phyloP scores from a whole-genome alignment of 53 echinoderm and acorn worm species.

The Astropecten irregularis region DNA sequence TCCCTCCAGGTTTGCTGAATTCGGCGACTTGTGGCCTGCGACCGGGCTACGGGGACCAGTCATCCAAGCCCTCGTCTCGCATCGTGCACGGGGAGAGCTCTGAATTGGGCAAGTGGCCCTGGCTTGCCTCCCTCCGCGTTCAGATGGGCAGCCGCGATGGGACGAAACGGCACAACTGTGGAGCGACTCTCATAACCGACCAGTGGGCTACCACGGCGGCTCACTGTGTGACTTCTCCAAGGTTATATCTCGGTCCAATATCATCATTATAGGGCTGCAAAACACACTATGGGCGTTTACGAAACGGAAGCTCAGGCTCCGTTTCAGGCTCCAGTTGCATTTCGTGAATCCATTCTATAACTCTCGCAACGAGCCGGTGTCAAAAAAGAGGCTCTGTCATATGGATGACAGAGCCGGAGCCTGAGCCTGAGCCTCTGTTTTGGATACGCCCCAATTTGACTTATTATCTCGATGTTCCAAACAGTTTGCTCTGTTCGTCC shows the following conservation, averaged over 20 bases:
- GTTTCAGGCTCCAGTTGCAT: no score
- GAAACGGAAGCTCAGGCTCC: no score
- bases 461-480: no score
- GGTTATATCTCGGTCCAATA: background rate
- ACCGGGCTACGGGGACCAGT: background rate
- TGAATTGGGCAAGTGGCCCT: slow-evolving; percentile 61
- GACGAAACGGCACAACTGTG: slow-evolving; percentile 21
- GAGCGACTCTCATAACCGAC: slow-evolving; percentile 52
- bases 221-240: slow-evolving; percentile 55
- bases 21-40: background rate
- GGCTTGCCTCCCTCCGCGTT: slow-evolving; percentile 59
- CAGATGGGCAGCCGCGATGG: background rate
- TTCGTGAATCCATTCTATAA: no score
- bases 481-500: no score
- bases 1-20: background rate
- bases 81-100: slow-evolving; percentile 15
- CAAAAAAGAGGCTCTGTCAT: no score
- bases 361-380: no score
- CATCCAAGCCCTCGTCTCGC: background rate
- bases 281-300: no score
- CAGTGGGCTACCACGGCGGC: slow-evolving; percentile 70
- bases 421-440: no score
- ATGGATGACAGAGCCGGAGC: no score
- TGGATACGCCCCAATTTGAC: no score
- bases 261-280: background rate